Evolutionary conservation across 2,888 invertebrate genomes (phyloP), one percentile per base, ranked within the genome.

Genomic region (Tachina grossa): DNA sequence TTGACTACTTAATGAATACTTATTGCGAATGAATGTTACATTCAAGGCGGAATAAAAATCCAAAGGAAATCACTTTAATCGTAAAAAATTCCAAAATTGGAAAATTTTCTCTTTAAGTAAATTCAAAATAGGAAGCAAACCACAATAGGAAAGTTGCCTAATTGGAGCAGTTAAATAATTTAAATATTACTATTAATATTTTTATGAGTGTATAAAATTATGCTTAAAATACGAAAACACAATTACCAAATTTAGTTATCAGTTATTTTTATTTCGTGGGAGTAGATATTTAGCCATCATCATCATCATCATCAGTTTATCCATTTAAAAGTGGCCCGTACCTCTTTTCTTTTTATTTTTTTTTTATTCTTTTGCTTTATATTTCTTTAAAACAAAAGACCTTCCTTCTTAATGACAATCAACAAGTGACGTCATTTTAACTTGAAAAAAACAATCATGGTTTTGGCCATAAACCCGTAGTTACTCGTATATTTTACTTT

Each of bases 381-480:
- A 19, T 63, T 63, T 16, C 22, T 59, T 45, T 51, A 61, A 14
- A 31, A 19, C 22, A 53, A 53, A 22, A 61, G 53, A 13, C 22
- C 13, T 47, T 31, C 22, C 13, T 47, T 31, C 31, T 61, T 57
- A 49, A 68, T 51, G 69, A 74, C 59, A 61, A 19, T 49, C 68
- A 66, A 49, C 61, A 69, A 83, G 63, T 84, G 82, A 86, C 86
- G 84, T 84, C 84, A 86, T 76, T 49, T 71, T 65, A 45, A 77
- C 77, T 74, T 74, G 19, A 68, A 75, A 71, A 83, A 69, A n/a
- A 71, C 5, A 5, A 31, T 31, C 31, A 31, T 57, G 63, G 45
- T 39, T 63, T 76, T 71, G 65, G 71, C 63, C 76, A 71, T 41
- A 69, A 68, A 71, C 71, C 69, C 22, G 47, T 55, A 69, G 8